Base-by-base conservation (phyloP, 2,797 vertebrate genomes). In the Chromis chromis region DNA sequence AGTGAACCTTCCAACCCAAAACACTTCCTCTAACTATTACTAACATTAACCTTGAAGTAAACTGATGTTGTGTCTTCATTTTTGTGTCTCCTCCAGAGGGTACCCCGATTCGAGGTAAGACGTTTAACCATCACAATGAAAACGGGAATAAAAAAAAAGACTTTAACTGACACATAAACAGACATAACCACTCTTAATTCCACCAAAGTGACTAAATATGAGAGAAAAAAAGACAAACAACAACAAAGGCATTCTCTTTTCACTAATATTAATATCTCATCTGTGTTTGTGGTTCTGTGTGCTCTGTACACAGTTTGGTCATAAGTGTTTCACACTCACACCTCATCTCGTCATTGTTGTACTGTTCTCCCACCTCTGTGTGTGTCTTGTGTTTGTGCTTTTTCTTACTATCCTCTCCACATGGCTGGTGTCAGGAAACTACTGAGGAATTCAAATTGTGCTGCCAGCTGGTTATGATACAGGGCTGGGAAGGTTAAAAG, bases 71-170 rank as follows among this genome's bases (percentile, higher is more conserved):
- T 95, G 95, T 94, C 92, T 90, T 91, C 95, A 68, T 96, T 95
- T 97, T 94, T 97, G 94, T 96, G 86, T 98, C 96, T 92, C 86
- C 95, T 94, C 94, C 97, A 99, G 98, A 96, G 96, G 95, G 95
- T 96, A 99, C 98, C 90, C 97, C 98, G 48, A 98, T 99, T 91
- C 95, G 97, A 99, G 98, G 98, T 99, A 99, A 99, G 97, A 96
- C 86, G 75, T 84, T 83, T 82, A 89, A 85, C 74, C 67, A 84
- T 78, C 74, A 82, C 54, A 70, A 74, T 74, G 57, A 80, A 80
- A 83, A 70, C 21, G 31, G 16, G 1, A 14, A 16, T 16, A 21
- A 21, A 40, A 39, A 57, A 49, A 64, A 58, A 52, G 4, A 67
- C 54, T 74, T 83, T 76, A 92, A 91, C 55, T 71, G 53, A 83